Base-by-base conservation (phyloP, 2,797 vertebrate species). In the Alfaro cultratus region DNA sequence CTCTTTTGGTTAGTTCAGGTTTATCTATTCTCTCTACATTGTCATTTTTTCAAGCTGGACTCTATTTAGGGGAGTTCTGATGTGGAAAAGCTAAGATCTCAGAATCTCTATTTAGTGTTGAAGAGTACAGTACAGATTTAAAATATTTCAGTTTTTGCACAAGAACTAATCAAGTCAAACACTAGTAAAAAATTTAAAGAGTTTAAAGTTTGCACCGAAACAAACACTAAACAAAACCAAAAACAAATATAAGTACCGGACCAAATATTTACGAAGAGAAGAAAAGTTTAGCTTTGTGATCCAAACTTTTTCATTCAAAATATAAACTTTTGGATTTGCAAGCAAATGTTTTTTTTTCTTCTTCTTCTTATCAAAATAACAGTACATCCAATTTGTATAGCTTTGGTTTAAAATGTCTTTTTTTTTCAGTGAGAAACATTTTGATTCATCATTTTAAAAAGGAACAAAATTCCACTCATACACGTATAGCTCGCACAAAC, bases 401-500 rank as follows among this genome's bases (percentile, higher is more conserved):
- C 41, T 68, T 41, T 41, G 64, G 36, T 26, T 41, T 41, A 23
- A 68, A 68, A 41, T 41, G 10, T 68, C 8, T n/a, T n/a, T 2
- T 29, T 57, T 55, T 23, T 67, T 41, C 36, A 26, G 13, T 71
- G 68, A 45, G 41, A 70, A 26, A 12, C 1, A 1, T 46, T 71
- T 46, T 31, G 43, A 45, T 46, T 72, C 23, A 46, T 45, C 6
- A 1, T 46, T 46, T 72, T 29, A 46, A 72, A 41, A 45, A 39
- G 12, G 68, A 46, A 46, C 68, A 72, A 46, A 45, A 72, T 72
- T 72, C 68, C 26, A 43, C 41, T 46, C 43, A 72, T 29, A 72
- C 26, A 72, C 46, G 68, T 96, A 96, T 96, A 96, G 94, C 94
- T 96, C 95, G 93, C 95, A 96, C 95, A 95, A 93, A 96, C 89